Base-by-base conservation (phyloP, 2,797 vertebrate species). In the Remorina albescens region DNA sequence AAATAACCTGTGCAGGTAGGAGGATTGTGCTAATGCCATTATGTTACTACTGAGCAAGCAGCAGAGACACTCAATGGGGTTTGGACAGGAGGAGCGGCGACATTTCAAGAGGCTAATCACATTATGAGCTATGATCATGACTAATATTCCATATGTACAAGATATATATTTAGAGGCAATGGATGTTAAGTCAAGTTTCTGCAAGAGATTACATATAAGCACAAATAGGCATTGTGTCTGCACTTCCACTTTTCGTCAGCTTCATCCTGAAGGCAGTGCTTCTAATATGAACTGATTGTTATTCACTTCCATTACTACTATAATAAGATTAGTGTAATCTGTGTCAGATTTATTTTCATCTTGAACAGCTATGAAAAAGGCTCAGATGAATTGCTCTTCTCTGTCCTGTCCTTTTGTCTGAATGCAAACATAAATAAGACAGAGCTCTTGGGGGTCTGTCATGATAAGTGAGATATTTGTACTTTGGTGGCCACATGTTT, bases 21-120 rank as follows among this genome's bases (percentile, higher is more conserved):
- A 83, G 91, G 92, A 94, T 94, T 94, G 88, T 73, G 63, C 63
- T 94, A 94, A 94, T 88, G 77, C 83, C 83, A 90, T 93, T 91
- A 91, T 61, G 80, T 81, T 87, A 71, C 73, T 72, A 86, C 89
- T 90, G 89, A 92, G 86, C 82, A 80, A 88, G 86, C 83, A 85
- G 72, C 57, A 82, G 57, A 64, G 51, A 78, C 81, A 67, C 23
- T 42, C 28, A 62, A 36, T n/a, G n/a, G 46, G 37, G 66, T 50
- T 76, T 67, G 46, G 44, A 77, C 76, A 74, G 58, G 59, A 67
- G 47, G 69, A 64, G 49, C 25, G 0, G 72, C 62, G 67, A 78
- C 77, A 53, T 49, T 53, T 32, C 15, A 63, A 39, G 28, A 62
- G 74, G 54, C 15, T 88, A 81, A 88, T 84, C 78, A 84, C 66